Conservation (phyloP, 1,140 invertebrate genomes). For the Drosophila varians region DNA sequence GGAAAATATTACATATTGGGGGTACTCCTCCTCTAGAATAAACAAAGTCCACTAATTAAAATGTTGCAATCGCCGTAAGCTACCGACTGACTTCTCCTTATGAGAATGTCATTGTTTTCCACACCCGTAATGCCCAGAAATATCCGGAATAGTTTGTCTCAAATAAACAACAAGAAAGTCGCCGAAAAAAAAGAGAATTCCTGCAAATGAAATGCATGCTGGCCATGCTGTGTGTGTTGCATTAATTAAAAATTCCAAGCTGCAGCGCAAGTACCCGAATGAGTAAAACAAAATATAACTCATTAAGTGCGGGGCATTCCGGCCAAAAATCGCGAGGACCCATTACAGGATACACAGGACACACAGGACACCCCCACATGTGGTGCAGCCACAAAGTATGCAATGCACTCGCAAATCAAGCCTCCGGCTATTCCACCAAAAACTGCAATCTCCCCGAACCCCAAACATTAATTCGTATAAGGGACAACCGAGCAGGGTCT, state of each 20-base stretch:
- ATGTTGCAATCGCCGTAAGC: conserved; percentile 34
- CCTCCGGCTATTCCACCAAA: conserved; percentile 60
- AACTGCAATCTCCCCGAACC: conserved; percentile 55
- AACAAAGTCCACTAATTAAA: conserved; percentile 42
- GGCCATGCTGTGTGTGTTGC: conserved; percentile 45
- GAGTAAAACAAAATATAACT: conserved; percentile 64
- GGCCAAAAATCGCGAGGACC: conserved; percentile 41
- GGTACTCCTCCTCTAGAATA: neutral
- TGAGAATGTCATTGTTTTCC: conserved; percentile 50
- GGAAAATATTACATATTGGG: neutral
- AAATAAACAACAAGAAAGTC: conserved; percentile 33
- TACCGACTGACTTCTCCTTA: conserved; percentile 8
- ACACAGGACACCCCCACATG: conserved; percentile 1
- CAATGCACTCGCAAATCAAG: conserved; percentile 82
- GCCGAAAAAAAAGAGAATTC: conserved; percentile 27
- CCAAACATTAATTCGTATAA: conserved; percentile 11
- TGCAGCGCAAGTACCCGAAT: conserved; percentile 39
- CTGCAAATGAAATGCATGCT: conserved; percentile 58
- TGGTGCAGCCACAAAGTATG: conserved; percentile 65
- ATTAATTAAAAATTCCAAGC: conserved; percentile 78
- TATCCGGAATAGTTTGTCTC: conserved; percentile 37
- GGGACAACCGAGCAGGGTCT: conserved; percentile 11
- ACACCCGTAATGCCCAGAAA: conserved; percentile 7
- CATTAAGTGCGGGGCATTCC: conserved; percentile 73
- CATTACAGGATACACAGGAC: neutral